phyloP scores from a whole-genome alignment of 1,140 invertebrate genomes.

The Drosophila athabasca region DNA sequence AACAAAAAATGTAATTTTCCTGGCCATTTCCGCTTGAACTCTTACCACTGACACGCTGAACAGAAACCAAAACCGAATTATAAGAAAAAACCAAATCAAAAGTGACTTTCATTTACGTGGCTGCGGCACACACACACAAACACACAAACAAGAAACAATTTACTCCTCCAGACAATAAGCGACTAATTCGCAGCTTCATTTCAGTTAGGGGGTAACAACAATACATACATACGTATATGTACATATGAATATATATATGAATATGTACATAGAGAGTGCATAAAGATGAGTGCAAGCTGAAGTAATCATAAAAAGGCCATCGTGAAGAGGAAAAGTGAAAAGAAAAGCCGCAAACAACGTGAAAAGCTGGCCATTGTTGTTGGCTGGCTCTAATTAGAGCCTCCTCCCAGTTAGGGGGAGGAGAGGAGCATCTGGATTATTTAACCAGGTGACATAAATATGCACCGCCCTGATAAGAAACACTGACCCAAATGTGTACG shows the following conservation, averaged over 20 bases:
- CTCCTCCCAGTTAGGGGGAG: constrained; percentile 6
- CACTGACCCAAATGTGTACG: constrained; percentile 46
- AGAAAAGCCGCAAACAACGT: constrained; percentile 51
- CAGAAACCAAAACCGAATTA: constrained; percentile 52
- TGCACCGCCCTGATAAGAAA: constrained; percentile 37
- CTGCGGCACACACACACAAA: constrained; percentile 21
- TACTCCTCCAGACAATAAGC: constrained; percentile 74
- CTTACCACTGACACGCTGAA: constrained; percentile 54
- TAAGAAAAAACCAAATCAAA: constrained; percentile 72
- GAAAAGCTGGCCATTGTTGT: constrained; percentile 50
- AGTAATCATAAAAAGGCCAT: constrained; percentile 76
- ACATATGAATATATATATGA: constrained; percentile 7
- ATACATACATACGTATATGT: constrained; percentile 3
- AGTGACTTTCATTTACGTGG: constrained; percentile 75
- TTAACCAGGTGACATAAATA: constrained; percentile 79
- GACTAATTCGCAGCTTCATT: constrained; percentile 73
- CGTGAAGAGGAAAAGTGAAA: constrained; percentile 66
- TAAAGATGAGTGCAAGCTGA: constrained; percentile 53
- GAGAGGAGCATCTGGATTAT: constrained; percentile 49
- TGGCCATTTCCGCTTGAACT: constrained; percentile 62
- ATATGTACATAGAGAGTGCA: constrained; percentile 20
- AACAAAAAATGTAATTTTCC: constrained; percentile 52
- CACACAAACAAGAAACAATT: constrained; percentile 74
- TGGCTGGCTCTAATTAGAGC: constrained; percentile 53
- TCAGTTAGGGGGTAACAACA: constrained; percentile 28